phyloP scores from a whole-genome alignment of 2,888 invertebrate genomes.

The Amiota mariae region DNA sequence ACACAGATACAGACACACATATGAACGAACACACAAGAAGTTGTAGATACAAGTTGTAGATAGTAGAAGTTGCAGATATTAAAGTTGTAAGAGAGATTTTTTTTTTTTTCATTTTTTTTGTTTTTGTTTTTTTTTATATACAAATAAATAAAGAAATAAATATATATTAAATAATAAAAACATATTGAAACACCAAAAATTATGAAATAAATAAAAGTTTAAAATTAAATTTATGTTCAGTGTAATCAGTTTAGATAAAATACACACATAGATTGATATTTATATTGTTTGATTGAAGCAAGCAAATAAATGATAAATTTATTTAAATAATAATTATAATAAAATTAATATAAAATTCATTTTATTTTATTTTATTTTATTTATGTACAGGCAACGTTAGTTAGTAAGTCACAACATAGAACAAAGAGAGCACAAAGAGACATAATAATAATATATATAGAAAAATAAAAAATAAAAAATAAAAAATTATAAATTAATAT shows the following conservation, averaged over 20 bases:
- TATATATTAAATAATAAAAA: constrained; percentile 8
- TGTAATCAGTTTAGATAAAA: too few relatives aligned
- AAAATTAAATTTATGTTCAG: too few relatives aligned
- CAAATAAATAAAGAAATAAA: constrained; percentile 1
- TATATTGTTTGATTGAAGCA: too few relatives aligned
- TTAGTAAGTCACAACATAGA: constrained; percentile 40
- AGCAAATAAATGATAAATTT: constrained; percentile 21
- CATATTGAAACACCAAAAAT: neutral
- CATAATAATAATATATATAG: constrained; percentile 28
- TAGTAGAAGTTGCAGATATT: constrained; percentile 32
- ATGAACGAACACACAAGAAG: constrained; percentile 54
- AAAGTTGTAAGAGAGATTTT: neutral
- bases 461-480: constrained; percentile 22
- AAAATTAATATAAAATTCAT: neutral
- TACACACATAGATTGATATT: too few relatives aligned
- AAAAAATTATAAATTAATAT: constrained; percentile 27
- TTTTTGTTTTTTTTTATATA: neutral
- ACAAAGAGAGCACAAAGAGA: constrained; percentile 35
- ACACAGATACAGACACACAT: constrained; percentile 23
- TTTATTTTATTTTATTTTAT: constrained; percentile 2
- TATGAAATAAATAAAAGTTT: neutral
- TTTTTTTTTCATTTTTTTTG: neutral
- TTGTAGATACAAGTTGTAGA: constrained; percentile 49
- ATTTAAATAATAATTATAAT: constrained; percentile 18
- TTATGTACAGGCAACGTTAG: constrained; percentile 2